These are phyloP conservation scores for Holcopasites calliopsidis DNA, from an alignment of 1,140 invertebrate species.

Conservation along the genomic window DNA sequence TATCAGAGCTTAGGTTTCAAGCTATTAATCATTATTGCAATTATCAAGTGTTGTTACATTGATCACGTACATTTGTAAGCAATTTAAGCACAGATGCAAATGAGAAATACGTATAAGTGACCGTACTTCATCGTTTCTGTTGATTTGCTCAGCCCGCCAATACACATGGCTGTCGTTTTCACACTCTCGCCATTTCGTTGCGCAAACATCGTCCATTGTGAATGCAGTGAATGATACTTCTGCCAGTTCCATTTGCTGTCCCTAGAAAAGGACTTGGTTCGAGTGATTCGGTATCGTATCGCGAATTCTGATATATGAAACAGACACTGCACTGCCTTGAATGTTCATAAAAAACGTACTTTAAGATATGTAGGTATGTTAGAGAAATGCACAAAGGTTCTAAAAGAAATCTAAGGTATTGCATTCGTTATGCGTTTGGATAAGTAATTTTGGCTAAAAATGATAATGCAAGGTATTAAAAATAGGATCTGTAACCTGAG, in stretches of 20 bases:
- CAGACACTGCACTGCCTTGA: neutral
- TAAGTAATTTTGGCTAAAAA: too few species aligned
- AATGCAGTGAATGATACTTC: slow-evolving; percentile 53
- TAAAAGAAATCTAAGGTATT: too few species aligned
- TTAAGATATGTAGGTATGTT: too few species aligned
- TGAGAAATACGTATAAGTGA: slow-evolving; percentile 55
- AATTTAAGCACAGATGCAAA: slow-evolving; percentile 57
- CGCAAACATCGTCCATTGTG: slow-evolving; percentile 57
- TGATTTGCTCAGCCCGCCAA: slow-evolving; percentile 54
- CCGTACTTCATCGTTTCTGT: slow-evolving; percentile 39
- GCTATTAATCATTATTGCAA: neutral
- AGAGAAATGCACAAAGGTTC: too few species aligned
- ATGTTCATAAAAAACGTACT: neutral
- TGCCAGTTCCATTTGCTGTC: slow-evolving; percentile 42
- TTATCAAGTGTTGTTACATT: neutral
- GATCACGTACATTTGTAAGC: neutral
- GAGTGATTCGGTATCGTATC: neutral
- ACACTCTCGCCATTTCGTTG: slow-evolving; percentile 66
- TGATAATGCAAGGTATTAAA: too few species aligned
- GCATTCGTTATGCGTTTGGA: too few species aligned
- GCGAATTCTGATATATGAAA: neutral
- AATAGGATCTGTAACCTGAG: too few species aligned
- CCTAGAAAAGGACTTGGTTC: neutral
- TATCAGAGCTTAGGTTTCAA: too few species aligned
- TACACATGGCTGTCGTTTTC: slow-evolving; percentile 73